Conservation (phyloP, 1,140 invertebrate species). For the Calycopis cecrops region DNA sequence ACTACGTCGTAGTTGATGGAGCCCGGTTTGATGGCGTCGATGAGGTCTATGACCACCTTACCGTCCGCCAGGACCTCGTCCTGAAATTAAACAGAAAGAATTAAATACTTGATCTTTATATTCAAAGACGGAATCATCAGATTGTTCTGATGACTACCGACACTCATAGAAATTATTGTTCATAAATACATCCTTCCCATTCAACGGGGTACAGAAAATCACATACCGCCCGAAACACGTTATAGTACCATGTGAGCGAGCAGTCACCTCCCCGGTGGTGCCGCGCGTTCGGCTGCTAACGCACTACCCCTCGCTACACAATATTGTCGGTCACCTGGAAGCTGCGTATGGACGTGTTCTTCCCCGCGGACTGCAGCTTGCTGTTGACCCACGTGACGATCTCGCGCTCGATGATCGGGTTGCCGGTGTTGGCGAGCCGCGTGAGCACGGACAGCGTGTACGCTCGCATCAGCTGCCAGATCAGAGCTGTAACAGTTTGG, state of each 20-base stretch:
- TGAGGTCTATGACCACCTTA: conserved; percentile 94
- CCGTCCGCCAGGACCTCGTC: conserved; percentile 91
- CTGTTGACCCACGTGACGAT: conserved; percentile 98
- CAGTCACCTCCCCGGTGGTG: too few relatives aligned
- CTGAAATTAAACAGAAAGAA: conserved; percentile 59
- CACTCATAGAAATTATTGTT: too few relatives aligned
- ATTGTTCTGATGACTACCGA: too few relatives aligned
- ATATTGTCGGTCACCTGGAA: conserved; percentile 79
- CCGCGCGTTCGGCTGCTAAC: too few relatives aligned
- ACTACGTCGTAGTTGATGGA: conserved; percentile 96
- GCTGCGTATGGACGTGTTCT: conserved; percentile 86
- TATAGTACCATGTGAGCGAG: too few relatives aligned
- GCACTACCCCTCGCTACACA: too few relatives aligned
- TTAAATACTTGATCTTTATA: too few relatives aligned
- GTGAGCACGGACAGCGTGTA: conserved; percentile 96
- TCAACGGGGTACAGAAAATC: too few relatives aligned
- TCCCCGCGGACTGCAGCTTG: conserved; percentile 88
- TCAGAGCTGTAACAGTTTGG: conserved; percentile 80
- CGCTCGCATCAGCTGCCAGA: conserved; percentile 99
- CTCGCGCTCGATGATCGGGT: conserved; percentile 94
- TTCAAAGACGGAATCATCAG: too few relatives aligned
- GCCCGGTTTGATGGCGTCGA: conserved; percentile 97
- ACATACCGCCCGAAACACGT: too few relatives aligned
- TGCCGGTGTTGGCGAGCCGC: conserved; percentile 90
- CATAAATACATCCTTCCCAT: too few relatives aligned